Conservation (phyloP, 2,888 invertebrate genomes). For the Phortica okadai region DNA sequence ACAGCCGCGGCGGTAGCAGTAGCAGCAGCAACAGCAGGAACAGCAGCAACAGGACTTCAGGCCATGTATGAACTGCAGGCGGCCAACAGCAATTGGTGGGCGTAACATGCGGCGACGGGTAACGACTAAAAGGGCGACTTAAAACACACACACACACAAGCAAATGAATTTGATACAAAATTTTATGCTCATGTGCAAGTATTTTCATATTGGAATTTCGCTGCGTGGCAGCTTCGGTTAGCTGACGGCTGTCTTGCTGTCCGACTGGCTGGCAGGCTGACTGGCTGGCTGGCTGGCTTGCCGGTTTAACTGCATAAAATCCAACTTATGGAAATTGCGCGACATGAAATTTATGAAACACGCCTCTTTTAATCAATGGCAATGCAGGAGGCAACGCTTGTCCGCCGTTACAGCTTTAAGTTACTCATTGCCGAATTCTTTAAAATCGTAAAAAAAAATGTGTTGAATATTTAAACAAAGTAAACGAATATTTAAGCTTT, state of each 20-base stretch:
- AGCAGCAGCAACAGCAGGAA: background rate
- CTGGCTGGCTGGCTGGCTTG: background rate
- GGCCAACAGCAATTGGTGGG: constrained; percentile 3
- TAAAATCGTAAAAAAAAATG: background rate
- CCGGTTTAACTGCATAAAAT: background rate
- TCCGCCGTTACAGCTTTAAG: background rate
- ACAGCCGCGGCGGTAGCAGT: constrained; percentile 10
- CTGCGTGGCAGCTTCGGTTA: background rate
- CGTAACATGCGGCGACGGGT: constrained; percentile 7
- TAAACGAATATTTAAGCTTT: constrained; percentile 49
- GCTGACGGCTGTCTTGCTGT: background rate
- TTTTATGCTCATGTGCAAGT: background rate
- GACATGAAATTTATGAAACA: constrained; percentile 28
- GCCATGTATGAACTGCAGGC: background rate
- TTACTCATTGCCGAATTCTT: background rate
- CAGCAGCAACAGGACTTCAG: background rate
- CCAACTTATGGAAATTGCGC: constrained; percentile 27
- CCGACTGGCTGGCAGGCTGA: no score
- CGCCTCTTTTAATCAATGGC: constrained; percentile 26
- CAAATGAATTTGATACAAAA: constrained; percentile 9
- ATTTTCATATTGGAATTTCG: constrained; percentile 23
- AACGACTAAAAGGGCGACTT: background rate
- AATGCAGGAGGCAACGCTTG: background rate
- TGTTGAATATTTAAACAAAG: constrained; percentile 6
- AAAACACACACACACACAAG: background rate